Percentiles rank a stretch among this genome's conserved stretches.
Conservation (phyloP, 2,888 invertebrate genomes). For the Pterostichus madidus region DNA sequence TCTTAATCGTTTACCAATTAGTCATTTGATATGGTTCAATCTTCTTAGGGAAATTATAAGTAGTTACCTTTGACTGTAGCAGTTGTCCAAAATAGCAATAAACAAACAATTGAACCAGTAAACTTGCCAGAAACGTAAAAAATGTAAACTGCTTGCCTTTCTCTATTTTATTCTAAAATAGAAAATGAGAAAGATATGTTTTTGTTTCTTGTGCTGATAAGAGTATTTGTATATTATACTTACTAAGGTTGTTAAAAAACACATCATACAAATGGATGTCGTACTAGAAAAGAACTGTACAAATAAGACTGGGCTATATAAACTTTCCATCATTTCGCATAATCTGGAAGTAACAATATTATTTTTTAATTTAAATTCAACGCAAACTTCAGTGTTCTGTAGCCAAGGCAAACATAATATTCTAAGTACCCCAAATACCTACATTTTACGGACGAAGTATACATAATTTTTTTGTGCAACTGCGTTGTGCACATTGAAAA, state of each 20-base stretch:
- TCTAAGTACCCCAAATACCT: too few species aligned
- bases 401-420: too few species aligned
- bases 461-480: too few species aligned
- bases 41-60: too few species aligned
- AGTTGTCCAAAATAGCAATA: constrained; percentile 33
- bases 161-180: constrained; percentile 20
- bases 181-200: too few species aligned
- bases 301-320: constrained; percentile 26
- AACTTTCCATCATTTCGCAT: constrained; percentile 11
- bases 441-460: too few species aligned
- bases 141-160: constrained; percentile 14
- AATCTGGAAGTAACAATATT: constrained; percentile 27
- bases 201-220: not conserved
- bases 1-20: too few species aligned
- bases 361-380: too few species aligned
- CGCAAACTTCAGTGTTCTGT: too few species aligned
- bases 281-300: constrained; percentile 18
- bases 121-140: not conserved
- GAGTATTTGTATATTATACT: not conserved
- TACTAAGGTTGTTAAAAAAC: constrained; percentile 19
- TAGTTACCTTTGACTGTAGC: not conserved
- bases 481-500: too few species aligned
- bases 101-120: constrained; percentile 4
- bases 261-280: constrained; percentile 20
- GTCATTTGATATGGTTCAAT: too few species aligned